Percentiles rank a stretch among this genome's conserved stretches.
Conservation (phyloP, 2,113 vertebrate genomes). For the Mungos mungo region DNA sequence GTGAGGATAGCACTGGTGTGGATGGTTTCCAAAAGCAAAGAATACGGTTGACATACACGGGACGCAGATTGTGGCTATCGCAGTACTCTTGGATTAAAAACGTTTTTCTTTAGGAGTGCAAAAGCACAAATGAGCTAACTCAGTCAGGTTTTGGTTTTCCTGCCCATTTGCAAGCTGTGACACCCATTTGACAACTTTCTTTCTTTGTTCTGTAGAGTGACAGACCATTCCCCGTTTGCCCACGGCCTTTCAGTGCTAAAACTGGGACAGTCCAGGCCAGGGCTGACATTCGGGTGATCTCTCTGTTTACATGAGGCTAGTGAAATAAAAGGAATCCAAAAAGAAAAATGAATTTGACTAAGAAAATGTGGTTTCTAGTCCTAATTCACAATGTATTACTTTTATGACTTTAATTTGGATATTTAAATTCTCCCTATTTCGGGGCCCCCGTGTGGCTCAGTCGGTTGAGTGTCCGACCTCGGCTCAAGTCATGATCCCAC, state of each 20-base stretch:
- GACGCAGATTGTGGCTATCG: not conserved
- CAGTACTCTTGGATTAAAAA: not conserved
- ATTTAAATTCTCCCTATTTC: slow-evolving; percentile 16
- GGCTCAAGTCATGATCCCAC: no score
- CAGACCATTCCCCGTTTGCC: not conserved
- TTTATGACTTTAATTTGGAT: not conserved
- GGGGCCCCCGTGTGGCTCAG: no score
- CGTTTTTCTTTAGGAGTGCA: not conserved
- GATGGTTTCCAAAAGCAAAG: not conserved
- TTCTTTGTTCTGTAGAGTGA: not conserved
- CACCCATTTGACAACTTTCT: not conserved
- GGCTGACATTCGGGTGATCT: not conserved
- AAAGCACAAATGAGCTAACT: not conserved
- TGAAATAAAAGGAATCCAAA: not conserved
- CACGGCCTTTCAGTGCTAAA: not conserved
- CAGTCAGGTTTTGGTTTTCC: not conserved
- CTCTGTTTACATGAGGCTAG: not conserved
- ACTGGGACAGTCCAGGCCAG: not conserved
- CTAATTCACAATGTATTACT: not conserved
- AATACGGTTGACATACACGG: not conserved
- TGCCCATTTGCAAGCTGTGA: not conserved
- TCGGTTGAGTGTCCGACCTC: no score
- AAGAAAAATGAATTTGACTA: not conserved
- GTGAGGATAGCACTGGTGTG: not conserved
- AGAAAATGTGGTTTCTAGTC: not conserved